Percentiles rank a stretch among this genome's conserved stretches.
phyloP scores from a whole-genome alignment of 1,140 invertebrate genomes.

The Philopotamus ludificatus region DNA sequence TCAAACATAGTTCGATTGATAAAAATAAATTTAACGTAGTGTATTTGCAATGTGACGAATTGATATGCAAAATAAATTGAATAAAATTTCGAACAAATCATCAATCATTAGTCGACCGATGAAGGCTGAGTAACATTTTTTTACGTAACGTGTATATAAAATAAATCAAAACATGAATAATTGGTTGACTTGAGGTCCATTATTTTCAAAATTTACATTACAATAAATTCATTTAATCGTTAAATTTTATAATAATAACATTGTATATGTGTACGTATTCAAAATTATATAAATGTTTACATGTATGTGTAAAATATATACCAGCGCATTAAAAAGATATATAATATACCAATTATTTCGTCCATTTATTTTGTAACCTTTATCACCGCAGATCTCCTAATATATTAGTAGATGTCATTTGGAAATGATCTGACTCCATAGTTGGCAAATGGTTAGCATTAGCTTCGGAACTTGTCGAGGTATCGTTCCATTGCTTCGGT shows the following conservation, averaged over 20 bases:
- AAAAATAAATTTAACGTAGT: not conserved
- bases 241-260: not conserved
- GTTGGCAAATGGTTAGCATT: no score
- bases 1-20: not conserved
- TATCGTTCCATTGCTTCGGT: no score
- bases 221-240: no score
- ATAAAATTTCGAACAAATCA: not conserved
- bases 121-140: not conserved
- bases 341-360: not conserved
- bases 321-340: not conserved
- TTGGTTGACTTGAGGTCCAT: conserved; percentile 17
- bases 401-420: no score
- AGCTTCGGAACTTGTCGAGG: no score
- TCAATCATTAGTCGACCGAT: not conserved
- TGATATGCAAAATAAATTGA: no score
- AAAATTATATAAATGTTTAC: not conserved
- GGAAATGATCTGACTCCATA: no score
- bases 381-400: no score
- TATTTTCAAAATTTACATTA: not conserved
- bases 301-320: not conserved
- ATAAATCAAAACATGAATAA: not conserved
- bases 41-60: no score
- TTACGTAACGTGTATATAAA: no score
- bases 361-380: no score
- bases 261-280: not conserved